phyloP scores from a whole-genome alignment of 2,113 vertebrate species.

The Puffinus mauretanicus region DNA sequence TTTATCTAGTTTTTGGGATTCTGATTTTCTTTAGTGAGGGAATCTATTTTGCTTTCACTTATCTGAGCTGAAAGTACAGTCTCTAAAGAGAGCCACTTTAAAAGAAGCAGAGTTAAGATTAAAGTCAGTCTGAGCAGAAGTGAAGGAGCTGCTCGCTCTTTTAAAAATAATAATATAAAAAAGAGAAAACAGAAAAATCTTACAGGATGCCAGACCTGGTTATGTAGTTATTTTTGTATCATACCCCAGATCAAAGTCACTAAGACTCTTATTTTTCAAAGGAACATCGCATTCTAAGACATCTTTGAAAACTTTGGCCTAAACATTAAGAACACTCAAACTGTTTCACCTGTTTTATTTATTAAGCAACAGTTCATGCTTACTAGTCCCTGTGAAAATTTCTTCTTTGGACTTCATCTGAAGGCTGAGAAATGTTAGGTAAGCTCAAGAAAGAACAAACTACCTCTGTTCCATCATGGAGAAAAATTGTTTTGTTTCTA shows the following conservation, averaged over 20 bases:
- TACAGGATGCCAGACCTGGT: not conserved
- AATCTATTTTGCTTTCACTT: not conserved
- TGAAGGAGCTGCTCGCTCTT: not conserved
- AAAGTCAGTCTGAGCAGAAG: slow-evolving; percentile 9
- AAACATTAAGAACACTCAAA: slow-evolving; percentile 25
- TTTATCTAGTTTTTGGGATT: not conserved
- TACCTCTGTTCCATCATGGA: not conserved
- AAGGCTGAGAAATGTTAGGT: not conserved
- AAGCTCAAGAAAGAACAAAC: not conserved
- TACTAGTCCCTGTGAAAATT: not conserved
- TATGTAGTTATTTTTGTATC: slow-evolving; percentile 26
- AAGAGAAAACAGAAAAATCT: not conserved
- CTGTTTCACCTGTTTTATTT: slow-evolving; percentile 44
- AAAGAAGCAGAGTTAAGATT: slow-evolving; percentile 23
- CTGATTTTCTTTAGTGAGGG: not conserved
- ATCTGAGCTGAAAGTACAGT: not conserved
- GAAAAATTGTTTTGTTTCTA: not conserved
- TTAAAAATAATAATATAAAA: not conserved
- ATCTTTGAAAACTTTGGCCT: slow-evolving; percentile 34
- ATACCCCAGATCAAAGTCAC: slow-evolving; percentile 37
- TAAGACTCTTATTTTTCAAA: slow-evolving; percentile 32
- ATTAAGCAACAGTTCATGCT: slow-evolving; percentile 16
- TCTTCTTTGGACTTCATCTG: not conserved
- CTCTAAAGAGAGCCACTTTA: not conserved
- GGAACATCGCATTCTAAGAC: not conserved